Evolutionary conservation across 2,888 invertebrate species (phyloP).

Genomic region (Yponomeuta plumbellus): DNA sequence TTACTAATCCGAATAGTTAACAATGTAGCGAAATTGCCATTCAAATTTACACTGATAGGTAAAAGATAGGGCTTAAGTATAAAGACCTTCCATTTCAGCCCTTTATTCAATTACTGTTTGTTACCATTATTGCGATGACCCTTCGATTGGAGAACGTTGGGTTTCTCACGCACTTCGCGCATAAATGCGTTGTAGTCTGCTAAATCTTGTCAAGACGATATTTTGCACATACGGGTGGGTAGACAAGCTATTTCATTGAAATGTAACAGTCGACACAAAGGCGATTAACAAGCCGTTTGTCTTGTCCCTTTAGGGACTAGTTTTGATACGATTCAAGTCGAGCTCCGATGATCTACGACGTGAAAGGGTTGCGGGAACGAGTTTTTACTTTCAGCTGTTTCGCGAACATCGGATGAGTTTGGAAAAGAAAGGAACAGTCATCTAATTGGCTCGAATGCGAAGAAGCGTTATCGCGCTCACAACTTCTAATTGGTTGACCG

Average conservation of each 20-base stretch:
- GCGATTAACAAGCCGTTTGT: conserved; percentile 65
- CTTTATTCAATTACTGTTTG: conserved; percentile 11
- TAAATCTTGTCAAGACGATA: conserved; percentile 54
- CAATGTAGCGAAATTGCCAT: conserved; percentile 7
- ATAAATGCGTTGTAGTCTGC: conserved; percentile 6
- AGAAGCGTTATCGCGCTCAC: neutral
- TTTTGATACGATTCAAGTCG: conserved; percentile 38
- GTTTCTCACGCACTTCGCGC: conserved; percentile 34
- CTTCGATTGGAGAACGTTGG: neutral
- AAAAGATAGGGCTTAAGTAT: neutral
- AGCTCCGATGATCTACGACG: conserved; percentile 40
- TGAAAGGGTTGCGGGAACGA: conserved; percentile 15
- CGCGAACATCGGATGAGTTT: neutral
- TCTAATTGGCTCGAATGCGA: conserved; percentile 5
- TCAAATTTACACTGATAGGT: conserved; percentile 8
- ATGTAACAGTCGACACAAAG: conserved; percentile 40
- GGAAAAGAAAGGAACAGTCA: neutral
- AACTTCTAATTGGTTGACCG: conserved; percentile 7
- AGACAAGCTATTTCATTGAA: conserved; percentile 43
- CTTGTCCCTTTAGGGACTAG: conserved; percentile 39
- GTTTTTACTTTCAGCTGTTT: conserved; percentile 14
- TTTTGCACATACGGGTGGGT: conserved; percentile 30
- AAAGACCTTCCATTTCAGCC: neutral
- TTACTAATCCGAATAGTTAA: conserved; percentile 3
- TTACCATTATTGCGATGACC: conserved; percentile 9